Conservation (phyloP, 2,113 vertebrate species). For the Marcusenius ussheri region DNA sequence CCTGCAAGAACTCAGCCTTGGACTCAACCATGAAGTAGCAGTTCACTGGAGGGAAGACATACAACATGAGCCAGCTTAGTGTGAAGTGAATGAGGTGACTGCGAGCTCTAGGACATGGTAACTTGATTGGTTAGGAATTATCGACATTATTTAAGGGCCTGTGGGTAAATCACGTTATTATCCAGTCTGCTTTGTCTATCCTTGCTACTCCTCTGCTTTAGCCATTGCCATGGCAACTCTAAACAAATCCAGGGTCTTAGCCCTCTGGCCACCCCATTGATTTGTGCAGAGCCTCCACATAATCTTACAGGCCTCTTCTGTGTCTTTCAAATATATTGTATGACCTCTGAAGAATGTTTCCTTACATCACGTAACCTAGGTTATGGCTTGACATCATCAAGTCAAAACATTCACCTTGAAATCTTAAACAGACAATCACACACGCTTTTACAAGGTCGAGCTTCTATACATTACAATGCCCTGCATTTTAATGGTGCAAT, state of each 20-base stretch:
- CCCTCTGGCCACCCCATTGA: background rate
- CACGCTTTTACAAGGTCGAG: background rate
- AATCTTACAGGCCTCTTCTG: background rate
- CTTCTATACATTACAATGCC: background rate
- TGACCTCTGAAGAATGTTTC: background rate
- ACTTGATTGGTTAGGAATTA: background rate
- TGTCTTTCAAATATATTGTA: background rate
- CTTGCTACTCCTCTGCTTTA: background rate
- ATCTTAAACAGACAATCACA: background rate
- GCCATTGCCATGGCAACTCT: background rate
- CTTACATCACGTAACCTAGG: background rate
- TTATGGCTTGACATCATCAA: background rate
- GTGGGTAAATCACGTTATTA: background rate
- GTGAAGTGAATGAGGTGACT: background rate
- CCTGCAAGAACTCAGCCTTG: constrained; percentile 51
- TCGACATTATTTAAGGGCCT: background rate
- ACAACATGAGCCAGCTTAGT: background rate
- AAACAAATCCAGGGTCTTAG: background rate
- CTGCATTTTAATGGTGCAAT: background rate
- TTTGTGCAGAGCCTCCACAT: background rate
- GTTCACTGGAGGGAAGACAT: constrained; percentile 10
- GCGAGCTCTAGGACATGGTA: background rate
- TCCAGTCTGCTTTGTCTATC: background rate
- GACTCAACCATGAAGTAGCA: constrained; percentile 53
- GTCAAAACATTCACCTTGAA: background rate